Conservation (phyloP, 2,888 invertebrate genomes). For the Atherix ibis region DNA sequence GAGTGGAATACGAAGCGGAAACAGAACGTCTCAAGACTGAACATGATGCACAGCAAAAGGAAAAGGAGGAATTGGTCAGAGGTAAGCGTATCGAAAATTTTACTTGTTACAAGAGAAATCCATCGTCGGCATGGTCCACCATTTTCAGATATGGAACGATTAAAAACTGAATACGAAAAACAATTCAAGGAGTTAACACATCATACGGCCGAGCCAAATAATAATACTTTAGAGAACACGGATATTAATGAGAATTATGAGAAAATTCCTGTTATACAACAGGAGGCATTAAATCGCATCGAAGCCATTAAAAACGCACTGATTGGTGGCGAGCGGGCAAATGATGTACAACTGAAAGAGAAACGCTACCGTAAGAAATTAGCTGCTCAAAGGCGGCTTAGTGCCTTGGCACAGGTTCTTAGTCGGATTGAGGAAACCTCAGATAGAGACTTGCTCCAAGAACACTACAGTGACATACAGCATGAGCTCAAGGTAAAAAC, state of each 20-base stretch:
- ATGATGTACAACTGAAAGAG: conserved; percentile 56
- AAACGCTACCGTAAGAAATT: conserved; percentile 47
- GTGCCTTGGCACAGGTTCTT: conserved; percentile 40
- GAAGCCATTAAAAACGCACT: conserved; percentile 52
- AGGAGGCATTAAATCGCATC: conserved; percentile 32
- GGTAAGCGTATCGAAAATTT: conserved; percentile 7
- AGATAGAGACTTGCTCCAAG: conserved; percentile 50
- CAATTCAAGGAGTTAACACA: conserved; percentile 14
- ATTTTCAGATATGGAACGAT: conserved; percentile 15
- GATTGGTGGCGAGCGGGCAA: conserved; percentile 63
- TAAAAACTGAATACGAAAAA: conserved; percentile 17
- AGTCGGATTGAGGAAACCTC: conserved; percentile 48
- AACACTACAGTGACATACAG: conserved; percentile 62
- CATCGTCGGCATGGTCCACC: too few relatives aligned
- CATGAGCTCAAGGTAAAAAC: conserved; percentile 60
- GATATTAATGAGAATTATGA: conserved; percentile 2
- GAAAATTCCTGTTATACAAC: conserved; percentile 14
- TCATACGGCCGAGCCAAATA: conserved; percentile 5
- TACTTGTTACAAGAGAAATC: too few relatives aligned
- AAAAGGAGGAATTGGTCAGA: conserved; percentile 18
- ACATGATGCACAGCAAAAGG: conserved; percentile 16
- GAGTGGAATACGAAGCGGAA: conserved; percentile 24
- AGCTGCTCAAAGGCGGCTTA: conserved; percentile 48
- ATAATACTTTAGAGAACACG: conserved; percentile 3
- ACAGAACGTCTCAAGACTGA: conserved; percentile 29